These are phyloP conservation scores for Anolis carolinensis DNA, from an alignment of 2,113 vertebrate species.

Conservation along the genomic window DNA sequence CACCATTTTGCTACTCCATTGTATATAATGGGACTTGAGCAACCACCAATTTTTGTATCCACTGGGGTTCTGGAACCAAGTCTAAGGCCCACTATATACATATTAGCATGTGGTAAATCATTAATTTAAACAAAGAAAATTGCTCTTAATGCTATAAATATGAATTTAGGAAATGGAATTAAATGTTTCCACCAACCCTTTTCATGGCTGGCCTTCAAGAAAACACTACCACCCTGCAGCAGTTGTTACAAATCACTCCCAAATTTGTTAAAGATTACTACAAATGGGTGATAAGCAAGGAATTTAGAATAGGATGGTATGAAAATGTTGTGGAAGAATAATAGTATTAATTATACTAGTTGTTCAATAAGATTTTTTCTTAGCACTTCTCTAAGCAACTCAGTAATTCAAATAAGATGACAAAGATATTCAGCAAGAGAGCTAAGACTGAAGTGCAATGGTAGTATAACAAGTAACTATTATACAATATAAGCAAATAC, in stretches of 20 bases:
- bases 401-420: not conserved
- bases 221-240: conserved; percentile 15
- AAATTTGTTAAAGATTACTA: not conserved
- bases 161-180: not conserved
- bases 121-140: not conserved
- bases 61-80: too few species aligned
- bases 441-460: not conserved
- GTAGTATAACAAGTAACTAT: not conserved
- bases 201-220: not conserved
- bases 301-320: not conserved
- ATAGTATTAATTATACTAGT: not conserved
- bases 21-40: too few species aligned
- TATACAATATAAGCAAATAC: conserved; percentile 10
- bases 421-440: not conserved
- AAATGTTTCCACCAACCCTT: not conserved
- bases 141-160: not conserved
- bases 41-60: too few species aligned
- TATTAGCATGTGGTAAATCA: not conserved
- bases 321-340: not conserved
- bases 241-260: not conserved
- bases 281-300: not conserved
- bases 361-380: not conserved
- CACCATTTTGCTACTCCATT: too few species aligned
- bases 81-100: too few species aligned
- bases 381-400: not conserved